Evolutionary conservation across 2,888 invertebrate genomes (phyloP), one percentile per base, ranked within the genome.

Genomic region (Oasisia sp.): DNA sequence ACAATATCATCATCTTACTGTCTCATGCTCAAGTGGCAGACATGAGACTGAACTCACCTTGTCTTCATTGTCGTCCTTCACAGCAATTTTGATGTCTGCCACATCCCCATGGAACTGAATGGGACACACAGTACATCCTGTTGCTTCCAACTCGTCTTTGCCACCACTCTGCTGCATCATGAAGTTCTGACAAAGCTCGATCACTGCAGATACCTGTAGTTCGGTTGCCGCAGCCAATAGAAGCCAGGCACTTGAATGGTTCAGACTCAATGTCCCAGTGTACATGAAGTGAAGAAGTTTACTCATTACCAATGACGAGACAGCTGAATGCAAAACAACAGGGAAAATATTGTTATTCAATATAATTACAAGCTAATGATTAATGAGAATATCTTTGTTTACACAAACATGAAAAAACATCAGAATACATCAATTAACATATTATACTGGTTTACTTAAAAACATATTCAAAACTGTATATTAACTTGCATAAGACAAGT

Each of bases 231-330:
- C 91, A 50, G 32, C 45, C 74, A 92, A 32, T n/a, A 92, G 50
- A 32, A 45, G 91, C 44, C 32, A 50, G 32, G 89, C 92, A 32
- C 91, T 89, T 74, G 58, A 58, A 8, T 14, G 91, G 89, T 92
- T 92, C 5, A 92, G 50, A 44, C 27, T 89, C 91, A 92, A 45
- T 32, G 56, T 27, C 44, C 92, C 92, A 32, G 92, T 92, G 50
- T 92, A 92, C 92, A 92, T 91, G 44, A 91, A 92, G 45, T 45
- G 44, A 32, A 92, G 38, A 58, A 92, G 32, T 11, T 74, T 45
- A 38, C 89, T 89, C 58, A 92, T 45, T 32, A 90, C 19, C 50
- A 27, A 74, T 7, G 74, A 27, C 5, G 74, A 74, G 74, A 74
- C 7, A 74, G 14, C 74, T 74, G 74, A 27, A 74, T 7, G 27